Evolutionary conservation across 2,888 invertebrate species (phyloP), one percentile per base, ranked within the genome.

Genomic region (Helleia helle): DNA sequence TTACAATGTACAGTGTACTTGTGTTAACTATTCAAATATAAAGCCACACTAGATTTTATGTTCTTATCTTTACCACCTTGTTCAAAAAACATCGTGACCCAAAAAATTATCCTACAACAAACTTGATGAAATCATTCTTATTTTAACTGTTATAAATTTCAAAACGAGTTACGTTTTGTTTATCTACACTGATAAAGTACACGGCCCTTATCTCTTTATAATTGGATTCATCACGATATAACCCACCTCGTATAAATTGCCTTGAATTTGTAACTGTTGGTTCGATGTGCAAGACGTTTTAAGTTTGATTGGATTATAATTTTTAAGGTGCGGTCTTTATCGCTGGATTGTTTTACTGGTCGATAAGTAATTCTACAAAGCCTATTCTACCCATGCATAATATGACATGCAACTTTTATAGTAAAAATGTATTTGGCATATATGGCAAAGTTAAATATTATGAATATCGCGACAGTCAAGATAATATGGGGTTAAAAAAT

Each of bases 171-270:
- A 52, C 58, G 51, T 52, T 47, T 55, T 62, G 61, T 65, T 72
- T 75, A 73, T 71, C 68, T 62, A 40, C 36, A 47, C 45, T 59
- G 74, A 77, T 74, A 75, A 70, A 57, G 46, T 49, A 49, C 50
- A 47, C 25, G 52, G 66, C 68, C 70, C 70, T 79, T 79, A 80
- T 79, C 79, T 64, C 52, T 54, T 56, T 56, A 60, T 74, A 75
- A 74, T 76, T 74, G 62, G 60, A 55, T 55, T 58, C 55, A 52
- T 37, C 47, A 52, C 43, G 46, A 55, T 49, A 49, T 51, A 57
- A 70, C 52, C 64, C 60, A 46, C 56, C 34, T 36, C 44, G 49
- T 58, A 48, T 24, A 54, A 55, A 49, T 52, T 58, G 43, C 24
- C 45, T 47, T 52, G 47, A 43, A 51, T 40, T 50, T 60, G 17